Base-by-base conservation (phyloP, 2,113 vertebrate species). In the Pedetes capensis region DNA sequence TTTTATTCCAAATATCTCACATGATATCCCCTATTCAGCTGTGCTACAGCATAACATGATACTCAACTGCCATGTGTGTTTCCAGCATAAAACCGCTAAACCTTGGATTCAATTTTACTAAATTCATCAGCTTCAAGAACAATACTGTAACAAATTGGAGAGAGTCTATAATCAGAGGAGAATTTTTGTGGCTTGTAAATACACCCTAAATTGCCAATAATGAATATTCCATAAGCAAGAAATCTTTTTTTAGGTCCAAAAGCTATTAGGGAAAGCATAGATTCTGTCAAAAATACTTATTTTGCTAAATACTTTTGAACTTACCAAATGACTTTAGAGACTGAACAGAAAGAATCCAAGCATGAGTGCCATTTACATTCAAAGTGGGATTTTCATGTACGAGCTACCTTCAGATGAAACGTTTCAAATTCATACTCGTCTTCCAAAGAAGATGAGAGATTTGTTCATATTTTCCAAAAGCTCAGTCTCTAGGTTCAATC, bases 291-390 rank as follows among this genome's bases (percentile, higher is more conserved):
- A 89, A 96, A 89, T 79, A 86, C 90, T 94, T 96, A 95, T 95
- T 97, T 97, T 96, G 79, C 78, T 95, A 93, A 97, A 96, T 82
- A 86, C 42, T 90, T 96, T 97, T 89, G 53, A 96, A 95, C 74
- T 95, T 94, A 96, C 42, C 37, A 44, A 71, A 95, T 16, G 78
- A 81, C 82, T 96, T 94, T 47, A 81, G 89, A 97, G 76, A 95
- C 76, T 91, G 82, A 89, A 42, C 25, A 95, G 47, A 85, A 93
- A 80, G 92, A 89, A 47, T 95, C 74, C 47, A 90, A 89, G 85
- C 64, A 5, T 25, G 20, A 88, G 37, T 61, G 22, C 59, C 79
- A 55, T 82, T 93, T 80, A 68, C 42, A 95, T 93, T 44, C 91
- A 71, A 93, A 95, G 89, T 80, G 79, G 44, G 93, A 86, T 78